A percentile compares a stretch with the other conserved stretches of the same genome.
Conservation (phyloP, 2,797 vertebrate genomes). For the Macropus fuliginosus region DNA sequence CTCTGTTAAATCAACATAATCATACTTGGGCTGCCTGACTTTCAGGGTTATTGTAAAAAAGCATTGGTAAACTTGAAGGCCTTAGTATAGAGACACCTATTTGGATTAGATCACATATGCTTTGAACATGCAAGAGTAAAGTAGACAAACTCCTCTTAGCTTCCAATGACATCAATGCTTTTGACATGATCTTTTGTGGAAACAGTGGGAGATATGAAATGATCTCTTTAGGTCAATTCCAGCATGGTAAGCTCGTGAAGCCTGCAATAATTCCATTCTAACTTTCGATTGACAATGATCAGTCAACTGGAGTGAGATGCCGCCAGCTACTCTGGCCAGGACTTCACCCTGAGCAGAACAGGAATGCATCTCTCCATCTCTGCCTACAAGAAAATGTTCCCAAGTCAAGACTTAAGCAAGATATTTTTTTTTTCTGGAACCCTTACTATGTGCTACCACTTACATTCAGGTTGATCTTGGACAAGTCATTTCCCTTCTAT, state of each 20-base stretch:
- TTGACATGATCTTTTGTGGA: not conserved
- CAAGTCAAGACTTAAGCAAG: not conserved
- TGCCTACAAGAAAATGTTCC: not conserved
- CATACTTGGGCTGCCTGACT: not conserved
- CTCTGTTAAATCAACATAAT: not conserved
- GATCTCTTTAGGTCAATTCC: not conserved
- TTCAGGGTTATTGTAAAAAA: not conserved
- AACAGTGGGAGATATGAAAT: not conserved
- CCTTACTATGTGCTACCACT: not conserved
- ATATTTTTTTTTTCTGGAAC: not conserved
- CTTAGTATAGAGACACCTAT: not conserved
- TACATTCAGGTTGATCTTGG: not conserved
- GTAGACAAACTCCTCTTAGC: not conserved
- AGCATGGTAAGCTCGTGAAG: not conserved
- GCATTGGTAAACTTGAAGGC: not conserved
- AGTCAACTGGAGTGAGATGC: not conserved
- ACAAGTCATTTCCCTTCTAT: not conserved
- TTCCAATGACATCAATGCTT: not conserved
- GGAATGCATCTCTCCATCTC: not conserved
- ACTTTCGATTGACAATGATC: not conserved
- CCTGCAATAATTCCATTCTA: not conserved
- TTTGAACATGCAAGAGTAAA: not conserved
- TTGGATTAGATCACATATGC: not conserved
- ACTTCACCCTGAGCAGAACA: not conserved
- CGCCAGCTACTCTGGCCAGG: not conserved